Evolutionary conservation across 2,113 vertebrate genomes (phyloP), one percentile per base, ranked within the genome.

Genomic region (Pseudopodoces humilis): DNA sequence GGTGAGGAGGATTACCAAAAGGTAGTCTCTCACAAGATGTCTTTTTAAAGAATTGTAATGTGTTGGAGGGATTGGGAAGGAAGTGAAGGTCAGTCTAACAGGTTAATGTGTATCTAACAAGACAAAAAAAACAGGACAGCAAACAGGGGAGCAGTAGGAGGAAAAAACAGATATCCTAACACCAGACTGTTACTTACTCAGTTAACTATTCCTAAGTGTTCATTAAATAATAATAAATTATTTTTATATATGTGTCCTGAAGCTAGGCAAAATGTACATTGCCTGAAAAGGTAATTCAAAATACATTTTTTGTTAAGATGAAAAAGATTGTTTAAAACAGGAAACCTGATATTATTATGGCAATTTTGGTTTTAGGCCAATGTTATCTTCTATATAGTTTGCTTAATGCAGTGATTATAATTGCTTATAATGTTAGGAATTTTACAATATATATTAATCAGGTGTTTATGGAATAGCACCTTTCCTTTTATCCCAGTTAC

Each of bases 11-110:
- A 95, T 96, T 90, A 94, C 86, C 83, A 78, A 95, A 83, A 89
- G 88, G 55, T 95, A 94, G 77, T 82, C 65, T 72, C 85, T 96
- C 71, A 68, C 92, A 78, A 90, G 84, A 59, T 86, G 62, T 91
- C 78, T 93, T 96, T 95, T 92, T 65, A 90, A 96, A 95, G 95
- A 96, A 77, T 92, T 95, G 94, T 93, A 67, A 89, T 94, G 79
- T 62, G 39, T 90, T 83, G 49, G 52, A 71, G 49, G 39, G 65
- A 75, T 3, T 86, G 88, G 39, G 64, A 96, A 50, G 82, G 83
- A 97, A 94, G 63, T 59, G 78, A 84, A 96, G 84, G 77, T 95
- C 86, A 94, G n/a, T 53, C 39, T 52, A 92, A 94, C 69, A 68
- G 84, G 77, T 92, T 95, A 84, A 94, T 96, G 85, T 94, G 39